Evolutionary conservation across 2,888 invertebrate species (phyloP).

Genomic region (Melinaea menophilus): DNA sequence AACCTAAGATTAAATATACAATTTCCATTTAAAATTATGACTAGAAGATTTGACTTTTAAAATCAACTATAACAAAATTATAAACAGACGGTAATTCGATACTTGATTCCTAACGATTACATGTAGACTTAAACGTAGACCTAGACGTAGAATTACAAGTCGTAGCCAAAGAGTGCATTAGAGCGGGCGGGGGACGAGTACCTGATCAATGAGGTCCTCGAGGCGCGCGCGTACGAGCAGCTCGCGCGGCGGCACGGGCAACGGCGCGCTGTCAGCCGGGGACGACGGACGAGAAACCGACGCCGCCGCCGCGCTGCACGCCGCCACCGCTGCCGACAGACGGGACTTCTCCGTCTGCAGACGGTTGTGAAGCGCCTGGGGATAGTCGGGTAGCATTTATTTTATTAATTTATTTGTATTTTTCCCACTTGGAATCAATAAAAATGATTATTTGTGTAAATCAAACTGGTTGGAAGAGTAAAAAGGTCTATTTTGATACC

Average conservation of each 20-base stretch:
- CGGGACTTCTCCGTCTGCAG: conserved; percentile 93
- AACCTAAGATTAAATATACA: neutral
- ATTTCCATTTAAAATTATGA: neutral
- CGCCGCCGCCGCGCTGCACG: conserved; percentile 94
- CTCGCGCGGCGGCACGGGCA: conserved; percentile 91
- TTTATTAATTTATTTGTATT: too few species aligned
- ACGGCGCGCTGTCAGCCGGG: conserved; percentile 90
- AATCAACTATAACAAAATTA: too few species aligned
- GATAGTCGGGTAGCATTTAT: neutral
- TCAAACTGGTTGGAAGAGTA: too few species aligned
- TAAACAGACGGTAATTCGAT: too few species aligned
- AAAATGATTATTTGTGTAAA: too few species aligned
- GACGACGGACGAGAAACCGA: conserved; percentile 94
- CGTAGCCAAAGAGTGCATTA: too few species aligned
- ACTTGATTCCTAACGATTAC: too few species aligned
- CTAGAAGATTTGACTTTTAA: conserved; percentile 2
- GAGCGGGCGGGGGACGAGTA: conserved; percentile 42
- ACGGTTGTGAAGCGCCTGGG: conserved; percentile 85
- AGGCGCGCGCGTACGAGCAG: conserved; percentile 89
- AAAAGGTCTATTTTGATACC: too few species aligned
- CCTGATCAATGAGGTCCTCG: conserved; percentile 96
- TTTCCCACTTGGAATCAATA: too few species aligned
- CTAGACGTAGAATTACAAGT: too few species aligned
- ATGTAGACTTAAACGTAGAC: too few species aligned
- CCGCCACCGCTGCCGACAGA: conserved; percentile 91